Evolutionary conservation across 2,888 invertebrate species (phyloP).

Genomic region (Dioctria rufipes): DNA sequence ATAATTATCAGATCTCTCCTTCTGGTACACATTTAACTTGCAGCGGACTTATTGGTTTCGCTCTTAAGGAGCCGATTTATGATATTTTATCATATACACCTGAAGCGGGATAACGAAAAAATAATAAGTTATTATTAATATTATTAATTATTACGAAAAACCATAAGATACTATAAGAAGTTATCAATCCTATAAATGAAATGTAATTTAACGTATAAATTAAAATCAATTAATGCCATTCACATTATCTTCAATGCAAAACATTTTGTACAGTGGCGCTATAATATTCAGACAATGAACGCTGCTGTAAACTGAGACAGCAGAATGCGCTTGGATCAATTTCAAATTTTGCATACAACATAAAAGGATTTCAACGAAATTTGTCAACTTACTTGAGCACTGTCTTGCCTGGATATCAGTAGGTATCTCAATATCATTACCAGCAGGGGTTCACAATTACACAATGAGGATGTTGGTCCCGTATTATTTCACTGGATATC

Average conservation of each 20-base stretch:
- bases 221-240: too few relatives aligned
- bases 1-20: too few relatives aligned
- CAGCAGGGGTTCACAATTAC: constrained; percentile 43
- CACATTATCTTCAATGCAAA: background rate
- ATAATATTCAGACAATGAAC: constrained; percentile 3
- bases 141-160: too few relatives aligned
- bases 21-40: too few relatives aligned
- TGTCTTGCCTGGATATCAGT: constrained; percentile 19
- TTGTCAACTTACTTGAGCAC: constrained; percentile 36
- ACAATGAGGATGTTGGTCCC: constrained; percentile 31
- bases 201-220: too few relatives aligned
- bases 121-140: too few relatives aligned
- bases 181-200: too few relatives aligned
- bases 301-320: background rate
- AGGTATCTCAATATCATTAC: constrained; percentile 23
- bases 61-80: too few relatives aligned
- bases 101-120: too few relatives aligned
- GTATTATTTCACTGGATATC: constrained; percentile 49
- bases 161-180: too few relatives aligned
- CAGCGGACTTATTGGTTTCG: too few relatives aligned
- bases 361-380: constrained; percentile 28
- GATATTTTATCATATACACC: too few relatives aligned
- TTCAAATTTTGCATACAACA: background rate
- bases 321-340: constrained; percentile 10
- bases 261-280: background rate